phyloP scores from a whole-genome alignment of 2,888 invertebrate species.

The Calameuta filiformis region DNA sequence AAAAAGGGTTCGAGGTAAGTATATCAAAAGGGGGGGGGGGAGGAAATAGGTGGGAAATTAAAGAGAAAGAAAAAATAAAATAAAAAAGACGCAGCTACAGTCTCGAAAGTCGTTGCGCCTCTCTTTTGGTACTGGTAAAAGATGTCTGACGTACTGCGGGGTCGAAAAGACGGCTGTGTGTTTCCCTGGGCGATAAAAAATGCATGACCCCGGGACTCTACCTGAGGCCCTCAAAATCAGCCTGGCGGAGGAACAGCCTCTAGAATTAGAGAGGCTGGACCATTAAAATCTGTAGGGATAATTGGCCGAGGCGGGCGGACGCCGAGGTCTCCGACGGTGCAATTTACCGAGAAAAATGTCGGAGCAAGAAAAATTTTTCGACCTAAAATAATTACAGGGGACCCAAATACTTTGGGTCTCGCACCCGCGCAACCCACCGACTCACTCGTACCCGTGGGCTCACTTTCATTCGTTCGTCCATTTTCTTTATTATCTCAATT shows the following conservation, averaged over 20 bases:
- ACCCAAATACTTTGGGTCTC: background rate
- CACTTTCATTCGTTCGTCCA: too few species aligned
- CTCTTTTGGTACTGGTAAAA: background rate
- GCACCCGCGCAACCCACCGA: background rate
- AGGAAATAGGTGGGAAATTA: conserved; percentile 13
- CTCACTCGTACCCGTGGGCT: background rate
- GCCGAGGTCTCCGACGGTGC: background rate
- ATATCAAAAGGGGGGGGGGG: background rate
- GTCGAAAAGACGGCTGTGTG: conserved; percentile 18
- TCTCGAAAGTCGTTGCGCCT: background rate
- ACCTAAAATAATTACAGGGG: conserved; percentile 18
- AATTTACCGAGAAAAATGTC: conserved; percentile 25
- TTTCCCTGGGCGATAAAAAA: conserved; percentile 51
- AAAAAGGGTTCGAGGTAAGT: background rate
- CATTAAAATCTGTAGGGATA: conserved; percentile 59
- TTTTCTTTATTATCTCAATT: background rate
- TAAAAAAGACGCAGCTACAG: background rate
- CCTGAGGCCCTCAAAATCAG: conserved; percentile 21
- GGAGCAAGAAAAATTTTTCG: conserved; percentile 15
- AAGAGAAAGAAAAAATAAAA: conserved; percentile 13
- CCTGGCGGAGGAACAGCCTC: conserved; percentile 35
- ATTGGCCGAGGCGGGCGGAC: conserved; percentile 34
- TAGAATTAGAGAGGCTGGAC: conserved; percentile 54
- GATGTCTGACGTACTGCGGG: background rate
- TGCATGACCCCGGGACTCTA: conserved; percentile 37